Evolutionary conservation across 2,113 vertebrate genomes (phyloP).

Genomic region (Scomber scombrus): DNA sequence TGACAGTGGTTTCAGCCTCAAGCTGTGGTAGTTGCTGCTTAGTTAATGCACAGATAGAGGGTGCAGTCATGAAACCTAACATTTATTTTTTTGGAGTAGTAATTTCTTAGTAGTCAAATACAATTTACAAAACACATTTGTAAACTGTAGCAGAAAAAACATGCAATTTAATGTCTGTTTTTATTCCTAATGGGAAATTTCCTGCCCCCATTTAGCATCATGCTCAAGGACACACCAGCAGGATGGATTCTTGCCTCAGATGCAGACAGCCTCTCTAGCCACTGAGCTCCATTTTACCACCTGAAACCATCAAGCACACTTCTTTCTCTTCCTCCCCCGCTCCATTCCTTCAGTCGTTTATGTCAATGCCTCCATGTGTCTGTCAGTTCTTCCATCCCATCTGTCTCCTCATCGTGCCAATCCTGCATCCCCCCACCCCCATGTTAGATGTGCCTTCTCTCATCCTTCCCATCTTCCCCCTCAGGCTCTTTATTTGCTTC

Average conservation of each 20-base stretch:
- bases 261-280: neutral
- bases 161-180: too few relatives aligned
- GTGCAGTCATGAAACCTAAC: too few relatives aligned
- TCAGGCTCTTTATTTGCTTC: conserved; percentile 25
- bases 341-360: conserved; percentile 38
- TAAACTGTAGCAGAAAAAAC: too few relatives aligned
- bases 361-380: conserved; percentile 38
- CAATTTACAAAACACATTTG: too few relatives aligned
- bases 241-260: neutral
- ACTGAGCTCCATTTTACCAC: neutral
- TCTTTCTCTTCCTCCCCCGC: conserved; percentile 8
- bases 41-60: too few relatives aligned
- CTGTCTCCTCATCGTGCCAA: conserved; percentile 57
- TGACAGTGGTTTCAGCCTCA: too few relatives aligned
- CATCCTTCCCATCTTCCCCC: conserved; percentile 30
- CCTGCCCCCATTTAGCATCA: neutral
- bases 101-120: neutral
- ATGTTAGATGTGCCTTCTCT: conserved; percentile 30
- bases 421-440: conserved; percentile 20
- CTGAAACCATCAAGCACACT: conserved; percentile 5
- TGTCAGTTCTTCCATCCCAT: conserved; percentile 44
- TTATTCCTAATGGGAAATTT: too few relatives aligned
- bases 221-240: neutral
- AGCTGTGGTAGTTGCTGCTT: too few relatives aligned
- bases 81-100: neutral